Base-by-base conservation (phyloP, 2,888 invertebrate species). In the Onchidella celtica region DNA sequence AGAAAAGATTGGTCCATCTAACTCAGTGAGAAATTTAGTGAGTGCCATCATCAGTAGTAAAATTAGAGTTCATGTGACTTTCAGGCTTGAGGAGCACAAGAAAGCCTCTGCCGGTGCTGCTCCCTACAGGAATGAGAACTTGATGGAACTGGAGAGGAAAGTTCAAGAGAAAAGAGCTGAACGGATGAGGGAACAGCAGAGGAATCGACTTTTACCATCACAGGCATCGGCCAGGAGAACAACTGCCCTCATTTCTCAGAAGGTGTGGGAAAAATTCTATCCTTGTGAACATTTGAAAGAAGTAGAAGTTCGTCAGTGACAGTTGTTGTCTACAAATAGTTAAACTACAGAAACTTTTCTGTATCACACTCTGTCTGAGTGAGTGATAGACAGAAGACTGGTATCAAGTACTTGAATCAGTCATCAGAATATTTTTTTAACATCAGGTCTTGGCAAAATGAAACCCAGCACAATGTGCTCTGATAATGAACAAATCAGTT, bases 101-200 rank as follows among this genome's bases (percentile, higher is more conserved):
- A 89, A 89, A 79, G 84, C 83, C 32, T 85, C 84, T 9, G 61
- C 80, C 11, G 85, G 84, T 66, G 77, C 80, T 34, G 86, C 83
- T 27, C 86, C 87, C 68, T 78, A 89, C 0, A 86, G 88, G 76
- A 91, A 89, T 80, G 88, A 88, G 11, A 89, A 88, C 81, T 76
- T 92, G 68, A 78, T 85, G 2, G 89, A 89, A 47, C 85, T 93
- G 63, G 89, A 92, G 83, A 87, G 86, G 72, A 87, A 86, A 65
- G 84, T 92, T 1, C 89, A 91, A 61, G 91, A 91, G 80, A 91
- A 89, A 83, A 86, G 87, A 63, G 87, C 86, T 40, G 88, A 88
- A 74, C 78, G 92, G 79, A 70, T 86, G 29, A 84, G 84, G 63
- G 87, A 88, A 61, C 90, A 91, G 80, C 87, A 89, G 70, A 81